Percentiles rank a stretch among this genome's conserved stretches.
These are phyloP conservation scores for Lycaena phlaeas DNA, from an alignment of 2,888 invertebrate species.

Conservation along the genomic window DNA sequence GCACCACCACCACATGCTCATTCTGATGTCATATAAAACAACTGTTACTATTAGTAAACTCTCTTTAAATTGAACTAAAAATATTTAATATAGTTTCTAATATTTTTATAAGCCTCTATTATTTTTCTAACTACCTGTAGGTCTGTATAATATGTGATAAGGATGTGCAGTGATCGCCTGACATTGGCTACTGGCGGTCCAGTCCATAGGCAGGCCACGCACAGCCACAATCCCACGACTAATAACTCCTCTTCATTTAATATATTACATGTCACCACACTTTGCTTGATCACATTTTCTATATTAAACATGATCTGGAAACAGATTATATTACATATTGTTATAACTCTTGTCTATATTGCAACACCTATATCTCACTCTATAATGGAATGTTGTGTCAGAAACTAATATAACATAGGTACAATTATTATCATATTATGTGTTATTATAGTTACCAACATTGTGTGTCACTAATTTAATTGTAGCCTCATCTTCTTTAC, in stretches of 20 bases:
- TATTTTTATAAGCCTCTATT: too few relatives aligned
- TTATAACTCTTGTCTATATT: background rate
- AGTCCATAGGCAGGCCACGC: conserved; percentile 10
- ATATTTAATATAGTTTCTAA: too few relatives aligned
- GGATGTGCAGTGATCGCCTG: conserved; percentile 4
- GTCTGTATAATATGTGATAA: conserved; percentile 2
- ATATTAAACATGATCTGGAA: conserved; percentile 11
- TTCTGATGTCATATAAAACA: too few relatives aligned
- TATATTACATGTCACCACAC: background rate
- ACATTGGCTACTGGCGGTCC: background rate
- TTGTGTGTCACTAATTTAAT: conserved; percentile 9
- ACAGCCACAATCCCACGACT: conserved; percentile 10
- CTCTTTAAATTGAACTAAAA: background rate
- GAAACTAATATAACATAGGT: background rate
- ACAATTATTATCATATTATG: background rate
- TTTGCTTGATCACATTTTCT: conserved; percentile 2
- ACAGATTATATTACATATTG: background rate
- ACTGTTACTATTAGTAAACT: too few relatives aligned
- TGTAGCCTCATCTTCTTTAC: conserved; percentile 2
- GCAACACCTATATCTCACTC: background rate
- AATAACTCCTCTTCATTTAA: conserved; percentile 6
- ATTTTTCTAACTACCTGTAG: background rate
- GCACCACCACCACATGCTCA: too few relatives aligned
- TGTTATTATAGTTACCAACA: background rate
- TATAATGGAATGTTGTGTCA: background rate